phyloP scores from a whole-genome alignment of 2,888 invertebrate species.

The Platerodrilus igneus region DNA sequence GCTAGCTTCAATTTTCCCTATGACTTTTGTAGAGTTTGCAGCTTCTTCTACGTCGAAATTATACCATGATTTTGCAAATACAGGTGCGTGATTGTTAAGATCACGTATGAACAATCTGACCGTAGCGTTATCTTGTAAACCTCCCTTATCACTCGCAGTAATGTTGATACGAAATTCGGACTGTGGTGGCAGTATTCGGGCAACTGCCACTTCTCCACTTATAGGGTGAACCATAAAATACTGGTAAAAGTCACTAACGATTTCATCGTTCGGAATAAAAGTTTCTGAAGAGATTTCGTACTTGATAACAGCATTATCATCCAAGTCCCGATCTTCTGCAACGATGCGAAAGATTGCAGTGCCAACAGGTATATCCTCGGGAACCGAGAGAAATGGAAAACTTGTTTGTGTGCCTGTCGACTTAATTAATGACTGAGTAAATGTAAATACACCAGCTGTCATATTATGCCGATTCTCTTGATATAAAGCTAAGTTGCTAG shows the following conservation, averaged over 20 bases:
- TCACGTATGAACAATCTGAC: slow-evolving; percentile 71
- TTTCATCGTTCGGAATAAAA: slow-evolving; percentile 54
- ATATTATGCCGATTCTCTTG: slow-evolving; percentile 40
- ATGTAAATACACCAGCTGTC: slow-evolving; percentile 31
- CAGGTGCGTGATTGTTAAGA: slow-evolving; percentile 79
- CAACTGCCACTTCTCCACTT: slow-evolving; percentile 70
- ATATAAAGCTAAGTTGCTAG: slow-evolving; percentile 49
- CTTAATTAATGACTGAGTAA: slow-evolving; percentile 36
- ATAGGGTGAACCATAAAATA: slow-evolving; percentile 72
- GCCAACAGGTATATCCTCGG: slow-evolving; percentile 69
- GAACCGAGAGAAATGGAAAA: slow-evolving; percentile 62
- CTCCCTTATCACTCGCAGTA: slow-evolving; percentile 71
- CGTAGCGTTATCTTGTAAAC: slow-evolving; percentile 64
- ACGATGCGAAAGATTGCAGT: slow-evolving; percentile 63
- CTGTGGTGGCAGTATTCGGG: slow-evolving; percentile 67
- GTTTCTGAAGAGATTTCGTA: slow-evolving; percentile 68
- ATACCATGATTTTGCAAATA: slow-evolving; percentile 78
- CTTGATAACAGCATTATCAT: slow-evolving; percentile 64
- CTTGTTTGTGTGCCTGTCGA: slow-evolving; percentile 33
- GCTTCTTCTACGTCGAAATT: slow-evolving; percentile 79
- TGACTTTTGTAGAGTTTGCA: slow-evolving; percentile 61
- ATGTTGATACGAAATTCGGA: slow-evolving; percentile 71
- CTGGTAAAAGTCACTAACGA: slow-evolving; percentile 49
- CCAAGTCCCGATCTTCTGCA: slow-evolving; percentile 70
- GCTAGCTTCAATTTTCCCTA: slow-evolving; percentile 73